Evolutionary conservation across 1,140 invertebrate genomes (phyloP).

Genomic region (Drosophila hydei): DNA sequence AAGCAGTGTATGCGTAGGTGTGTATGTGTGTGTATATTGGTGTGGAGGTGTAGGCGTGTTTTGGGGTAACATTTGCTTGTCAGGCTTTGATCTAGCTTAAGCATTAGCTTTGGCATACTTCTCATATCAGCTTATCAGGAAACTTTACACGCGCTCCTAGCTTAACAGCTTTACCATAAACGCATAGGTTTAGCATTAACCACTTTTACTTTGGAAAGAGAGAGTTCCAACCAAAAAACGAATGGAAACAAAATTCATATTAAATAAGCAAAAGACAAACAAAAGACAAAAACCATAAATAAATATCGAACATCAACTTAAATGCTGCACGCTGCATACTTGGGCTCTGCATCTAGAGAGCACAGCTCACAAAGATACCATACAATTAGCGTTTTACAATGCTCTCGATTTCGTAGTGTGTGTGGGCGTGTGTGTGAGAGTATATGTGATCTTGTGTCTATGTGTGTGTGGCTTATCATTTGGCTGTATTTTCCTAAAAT

Average conservation of each 20-base stretch:
- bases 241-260: constrained; percentile 29
- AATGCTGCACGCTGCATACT: constrained; percentile 66
- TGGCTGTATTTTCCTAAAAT: constrained; percentile 35
- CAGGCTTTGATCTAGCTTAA: constrained; percentile 49
- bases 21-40: constrained; percentile 21
- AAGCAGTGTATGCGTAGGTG: constrained; percentile 15
- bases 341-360: constrained; percentile 54
- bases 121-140: constrained; percentile 14
- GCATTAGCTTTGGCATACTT: constrained; percentile 31
- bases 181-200: constrained; percentile 11
- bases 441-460: constrained; percentile 30
- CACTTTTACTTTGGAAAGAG: constrained; percentile 29
- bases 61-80: constrained; percentile 46
- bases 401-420: constrained; percentile 16
- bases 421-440: constrained; percentile 28
- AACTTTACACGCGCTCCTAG: constrained; percentile 48
- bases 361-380: constrained; percentile 66
- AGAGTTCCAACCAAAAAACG: constrained; percentile 59
- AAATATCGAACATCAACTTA: constrained; percentile 50
- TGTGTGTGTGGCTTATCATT: constrained; percentile 26
- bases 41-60: constrained; percentile 21
- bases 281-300: constrained; percentile 49
- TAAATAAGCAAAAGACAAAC: constrained; percentile 62
- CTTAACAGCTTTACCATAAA: constrained; percentile 51
- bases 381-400: constrained; percentile 61